Evolutionary conservation across 2,797 vertebrate species (phyloP).

Genomic region (Scomberomorus guttatus): DNA sequence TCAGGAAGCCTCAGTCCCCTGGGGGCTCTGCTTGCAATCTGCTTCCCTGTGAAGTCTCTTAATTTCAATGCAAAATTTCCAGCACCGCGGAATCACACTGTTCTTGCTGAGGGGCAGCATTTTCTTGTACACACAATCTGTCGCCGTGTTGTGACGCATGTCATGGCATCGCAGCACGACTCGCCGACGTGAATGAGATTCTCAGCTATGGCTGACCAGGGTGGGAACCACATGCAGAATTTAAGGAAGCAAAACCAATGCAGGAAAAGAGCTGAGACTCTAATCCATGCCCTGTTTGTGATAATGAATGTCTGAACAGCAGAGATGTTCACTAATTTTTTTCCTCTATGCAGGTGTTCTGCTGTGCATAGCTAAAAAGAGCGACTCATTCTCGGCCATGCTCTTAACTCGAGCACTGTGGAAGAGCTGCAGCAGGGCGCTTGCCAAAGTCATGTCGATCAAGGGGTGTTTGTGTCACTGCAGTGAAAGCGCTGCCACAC

Average conservation of each 20-base stretch:
- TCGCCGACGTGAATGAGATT: conserved; percentile 19
- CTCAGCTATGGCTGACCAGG: background rate
- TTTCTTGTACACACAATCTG: conserved; percentile 63
- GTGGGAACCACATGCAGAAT: background rate
- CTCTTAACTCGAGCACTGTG: background rate
- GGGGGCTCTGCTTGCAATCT: conserved; percentile 65
- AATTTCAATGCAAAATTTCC: conserved; percentile 62
- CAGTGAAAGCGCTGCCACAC: conserved; percentile 12
- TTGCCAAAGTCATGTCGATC: background rate
- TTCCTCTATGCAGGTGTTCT: background rate
- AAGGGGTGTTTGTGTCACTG: conserved; percentile 13
- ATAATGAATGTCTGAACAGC: background rate
- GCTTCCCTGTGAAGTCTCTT: conserved; percentile 65
- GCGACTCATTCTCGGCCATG: accelerated
- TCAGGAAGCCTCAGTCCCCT: conserved; percentile 56
- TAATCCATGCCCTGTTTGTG: background rate
- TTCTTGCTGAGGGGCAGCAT: conserved; percentile 56
- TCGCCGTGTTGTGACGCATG: conserved; percentile 40
- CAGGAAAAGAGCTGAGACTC: background rate
- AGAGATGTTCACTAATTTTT: background rate
- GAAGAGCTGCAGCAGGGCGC: conserved; percentile 2
- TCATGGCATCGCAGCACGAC: background rate
- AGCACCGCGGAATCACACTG: conserved; percentile 51
- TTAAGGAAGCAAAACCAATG: background rate
- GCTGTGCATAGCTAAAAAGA: conserved; percentile 4